A percentile compares a stretch with the other conserved stretches of the same genome.
Conservation (phyloP, 92 coral and sea anemone genomes). For the Zoanthus sociatus region DNA sequence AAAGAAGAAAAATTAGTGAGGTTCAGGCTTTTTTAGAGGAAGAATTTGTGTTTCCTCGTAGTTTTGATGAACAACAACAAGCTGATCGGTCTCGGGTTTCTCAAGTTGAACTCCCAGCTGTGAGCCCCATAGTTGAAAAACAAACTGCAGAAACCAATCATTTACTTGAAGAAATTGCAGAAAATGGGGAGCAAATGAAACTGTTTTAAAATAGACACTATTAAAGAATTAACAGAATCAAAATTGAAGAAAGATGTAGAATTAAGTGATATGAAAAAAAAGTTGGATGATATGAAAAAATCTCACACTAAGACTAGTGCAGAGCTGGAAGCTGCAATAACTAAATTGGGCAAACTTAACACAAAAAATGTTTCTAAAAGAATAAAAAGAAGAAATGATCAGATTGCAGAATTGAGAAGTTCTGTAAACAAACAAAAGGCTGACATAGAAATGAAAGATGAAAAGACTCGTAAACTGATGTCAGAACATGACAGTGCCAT, state of each 20-base stretch:
- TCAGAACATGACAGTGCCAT: background rate
- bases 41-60: constrained; percentile 1
- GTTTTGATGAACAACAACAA: too few relatives aligned
- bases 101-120: background rate
- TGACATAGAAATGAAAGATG: background rate
- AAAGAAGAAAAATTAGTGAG: too few relatives aligned
- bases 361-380: constrained; percentile 27
- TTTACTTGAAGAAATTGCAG: constrained; percentile 21
- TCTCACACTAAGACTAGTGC: background rate
- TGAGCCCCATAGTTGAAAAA: background rate
- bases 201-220: background rate
- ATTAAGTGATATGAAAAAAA: background rate
- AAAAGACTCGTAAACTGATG: background rate
- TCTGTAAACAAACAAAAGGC: background rate
- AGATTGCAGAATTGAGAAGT: background rate
- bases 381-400: constrained; percentile 11
- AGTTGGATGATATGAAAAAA: background rate
- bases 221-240: background rate
- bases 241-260: constrained; percentile 17
- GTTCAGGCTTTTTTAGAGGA: background rate
- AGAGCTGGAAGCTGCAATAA: background rate
- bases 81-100: too few relatives aligned
- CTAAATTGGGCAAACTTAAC: constrained; percentile 7
- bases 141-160: background rate
- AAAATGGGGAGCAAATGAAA: background rate